These are phyloP conservation scores for Notolepis coatsorum DNA, from an alignment of 2,797 vertebrate species.

Conservation along the genomic window DNA sequence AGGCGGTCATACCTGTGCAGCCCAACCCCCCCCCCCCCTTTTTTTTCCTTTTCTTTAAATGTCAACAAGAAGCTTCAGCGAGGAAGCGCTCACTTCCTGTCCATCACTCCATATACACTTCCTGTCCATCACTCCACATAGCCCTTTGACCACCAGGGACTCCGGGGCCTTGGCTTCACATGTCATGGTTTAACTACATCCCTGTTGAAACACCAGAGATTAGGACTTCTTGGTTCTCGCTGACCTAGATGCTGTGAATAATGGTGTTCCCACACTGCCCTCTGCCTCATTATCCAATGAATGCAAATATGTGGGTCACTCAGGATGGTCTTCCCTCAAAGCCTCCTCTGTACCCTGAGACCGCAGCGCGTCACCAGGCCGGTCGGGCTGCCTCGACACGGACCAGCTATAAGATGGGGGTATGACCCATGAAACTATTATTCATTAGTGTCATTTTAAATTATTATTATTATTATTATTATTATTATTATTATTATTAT, in stretches of 20 bases:
- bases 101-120: no score
- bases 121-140: no score
- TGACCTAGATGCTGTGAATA: slow-evolving; percentile 55
- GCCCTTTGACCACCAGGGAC: background rate
- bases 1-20: background rate
- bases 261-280: background rate
- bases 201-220: slow-evolving; percentile 10
- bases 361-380: no score
- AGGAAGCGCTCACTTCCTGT: slow-evolving; percentile 19
- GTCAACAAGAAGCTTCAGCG: slow-evolving; percentile 43
- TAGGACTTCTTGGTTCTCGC: slow-evolving; percentile 31
- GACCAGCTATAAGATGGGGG: no score
- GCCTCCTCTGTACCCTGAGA: background rate
- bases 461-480: no score
- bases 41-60: background rate
- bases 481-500: no score
- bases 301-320: slow-evolving; percentile 44
- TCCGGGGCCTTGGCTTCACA: slow-evolving; percentile 24
- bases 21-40: background rate
- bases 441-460: no score
- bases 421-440: no score
- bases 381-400: no score
- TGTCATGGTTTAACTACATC: background rate
- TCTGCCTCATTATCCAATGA: slow-evolving; percentile 33
- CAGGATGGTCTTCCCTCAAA: background rate